Evolutionary conservation across 2,797 vertebrate genomes (phyloP), one percentile per base, ranked within the genome.

Genomic region (Fratercula arctica): DNA sequence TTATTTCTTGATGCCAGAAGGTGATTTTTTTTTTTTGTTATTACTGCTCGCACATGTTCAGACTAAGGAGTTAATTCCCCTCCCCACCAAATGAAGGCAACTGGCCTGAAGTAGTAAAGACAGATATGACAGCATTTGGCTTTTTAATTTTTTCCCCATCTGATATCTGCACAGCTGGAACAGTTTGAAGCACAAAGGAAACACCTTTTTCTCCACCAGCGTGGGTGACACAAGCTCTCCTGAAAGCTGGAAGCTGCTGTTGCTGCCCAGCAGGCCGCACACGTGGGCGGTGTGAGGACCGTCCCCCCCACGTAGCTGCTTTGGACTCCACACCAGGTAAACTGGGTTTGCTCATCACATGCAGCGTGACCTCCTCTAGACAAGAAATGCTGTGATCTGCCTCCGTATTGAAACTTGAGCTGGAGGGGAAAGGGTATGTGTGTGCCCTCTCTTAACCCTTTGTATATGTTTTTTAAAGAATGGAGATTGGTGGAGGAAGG

Each of bases 221-320:
- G 16, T 2, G 4, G 31, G 14, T 66, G 35, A 43, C 41, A 66
- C 70, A 81, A 46, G 20, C 48, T 77, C 46, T 66, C 13, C 37
- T 61, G 37, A 86, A 50, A 45, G 51, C 25, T 28, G 10, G 18
- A 43, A 39, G 41, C 24, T 83, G 68, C 39, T 19, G 18, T 43
- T 45, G 37, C 54, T 83, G 33, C 67, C 13, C 19, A 23, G 48
- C 31, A 46, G 60, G 53, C 16, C 3, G 4, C 53, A 33, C 43
- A 9, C 24, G 5, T 20, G 23, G 43, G 31, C 3, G 5, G 16
- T 1, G 0, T 0, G 5, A 83, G 63, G 29, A 45, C 13, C 1
- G 1, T 50, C 60, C 12, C 28, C 28, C 0, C 1, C 4, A 1
- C 3, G 2, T 29, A 37, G 51, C 23, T 1, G 2, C n/a, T 31